phyloP scores from a whole-genome alignment of 1,140 invertebrate species.

The Chionoecetes opilio region DNA sequence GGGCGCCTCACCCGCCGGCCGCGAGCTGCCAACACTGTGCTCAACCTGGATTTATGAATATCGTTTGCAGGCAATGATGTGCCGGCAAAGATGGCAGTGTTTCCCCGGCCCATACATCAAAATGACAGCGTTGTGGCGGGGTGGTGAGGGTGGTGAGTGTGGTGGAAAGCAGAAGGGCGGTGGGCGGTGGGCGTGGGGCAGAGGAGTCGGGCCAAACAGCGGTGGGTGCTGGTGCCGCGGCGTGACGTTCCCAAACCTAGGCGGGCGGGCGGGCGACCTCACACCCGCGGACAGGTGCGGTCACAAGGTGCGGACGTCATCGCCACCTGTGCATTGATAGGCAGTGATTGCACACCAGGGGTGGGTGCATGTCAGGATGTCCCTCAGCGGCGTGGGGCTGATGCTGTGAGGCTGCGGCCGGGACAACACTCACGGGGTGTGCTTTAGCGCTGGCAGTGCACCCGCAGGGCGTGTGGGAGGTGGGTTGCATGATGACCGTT shows the following conservation, averaged over 20 bases:
- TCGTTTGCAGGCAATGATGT: not conserved
- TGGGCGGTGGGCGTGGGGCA: not conserved
- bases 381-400: not conserved
- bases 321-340: slow-evolving; percentile 73
- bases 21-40: not conserved
- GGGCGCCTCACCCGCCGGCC: too few relatives aligned
- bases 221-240: slow-evolving; percentile 41
- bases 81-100: not conserved
- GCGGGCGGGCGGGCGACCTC: slow-evolving; percentile 60
- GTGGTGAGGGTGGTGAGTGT: too few relatives aligned
- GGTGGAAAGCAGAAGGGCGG: not conserved
- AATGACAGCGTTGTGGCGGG: not conserved
- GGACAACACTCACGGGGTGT: not conserved
- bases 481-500: slow-evolving; percentile 78
- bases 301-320: slow-evolving; percentile 76
- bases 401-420: not conserved
- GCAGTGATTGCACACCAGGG: slow-evolving; percentile 66
- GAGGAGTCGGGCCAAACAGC: slow-evolving; percentile 62
- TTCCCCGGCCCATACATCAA: not conserved
- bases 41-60: not conserved
- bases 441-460: not conserved
- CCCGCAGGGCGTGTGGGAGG: slow-evolving; percentile 39
- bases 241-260: slow-evolving; percentile 49
- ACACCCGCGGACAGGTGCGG: slow-evolving; percentile 77
- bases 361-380: not conserved